A percentile compares a stretch with the other conserved stretches of the same genome.
Evolutionary conservation across 64 coral and sea anemone species (phyloP).

Genomic region (Montipora capricornis): DNA sequence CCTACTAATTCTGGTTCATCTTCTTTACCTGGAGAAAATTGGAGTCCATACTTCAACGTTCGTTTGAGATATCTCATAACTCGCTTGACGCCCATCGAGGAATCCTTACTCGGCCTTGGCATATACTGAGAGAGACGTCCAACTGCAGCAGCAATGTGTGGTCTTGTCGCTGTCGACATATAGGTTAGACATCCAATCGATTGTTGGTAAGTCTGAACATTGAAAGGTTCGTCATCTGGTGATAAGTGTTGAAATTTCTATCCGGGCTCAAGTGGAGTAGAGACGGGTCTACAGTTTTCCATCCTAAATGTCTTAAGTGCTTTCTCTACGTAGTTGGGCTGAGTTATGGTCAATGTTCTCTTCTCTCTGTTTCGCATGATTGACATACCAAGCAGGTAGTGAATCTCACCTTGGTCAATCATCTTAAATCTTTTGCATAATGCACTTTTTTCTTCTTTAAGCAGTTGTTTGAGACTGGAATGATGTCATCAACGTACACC

Average conservation of each 20-base stretch:
- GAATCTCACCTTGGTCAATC: conserved; percentile 28
- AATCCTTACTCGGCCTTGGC: conserved; percentile 1
- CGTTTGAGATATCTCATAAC: conserved; percentile 30
- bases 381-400: neutral
- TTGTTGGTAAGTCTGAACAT: neutral
- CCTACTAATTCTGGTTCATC: conserved; percentile 1
- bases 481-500: conserved; percentile 73
- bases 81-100: conserved; percentile 22
- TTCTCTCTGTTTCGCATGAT: conserved; percentile 46
- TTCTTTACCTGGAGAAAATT: neutral
- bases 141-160: conserved; percentile 43
- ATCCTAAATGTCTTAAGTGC: conserved; percentile 33
- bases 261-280: conserved; percentile 13
- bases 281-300: conserved; percentile 48
- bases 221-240: neutral
- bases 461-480: conserved; percentile 70
- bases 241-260: neutral
- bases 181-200: neutral
- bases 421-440: neutral
- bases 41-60: conserved; percentile 26
- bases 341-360: conserved; percentile 36
- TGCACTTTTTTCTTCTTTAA: conserved; percentile 62
- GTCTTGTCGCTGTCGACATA: conserved; percentile 50
- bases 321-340: conserved; percentile 25
- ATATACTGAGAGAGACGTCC: conserved; percentile 17